Evolutionary conservation across 1,140 invertebrate genomes (phyloP).

Genomic region (Neodiprion pinetum): DNA sequence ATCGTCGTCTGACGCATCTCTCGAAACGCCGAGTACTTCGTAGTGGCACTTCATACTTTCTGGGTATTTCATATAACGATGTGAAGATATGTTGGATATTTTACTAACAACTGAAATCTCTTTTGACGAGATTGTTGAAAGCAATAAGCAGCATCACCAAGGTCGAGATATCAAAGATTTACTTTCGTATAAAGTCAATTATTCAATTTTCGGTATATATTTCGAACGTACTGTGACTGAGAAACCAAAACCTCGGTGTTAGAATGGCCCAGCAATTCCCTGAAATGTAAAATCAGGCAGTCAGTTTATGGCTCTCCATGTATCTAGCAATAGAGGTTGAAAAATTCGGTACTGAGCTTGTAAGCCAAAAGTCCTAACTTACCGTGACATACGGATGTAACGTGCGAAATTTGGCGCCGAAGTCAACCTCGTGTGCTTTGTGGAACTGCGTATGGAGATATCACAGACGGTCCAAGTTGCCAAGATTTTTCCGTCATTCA

Average conservation of each 20-base stretch:
- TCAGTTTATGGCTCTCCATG: background rate
- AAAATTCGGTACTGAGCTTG: background rate
- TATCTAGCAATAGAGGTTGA: background rate
- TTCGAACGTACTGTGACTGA: background rate
- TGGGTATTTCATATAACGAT: conserved; percentile 1
- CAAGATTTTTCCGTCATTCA: too few relatives aligned
- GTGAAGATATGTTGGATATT: conserved; percentile 38
- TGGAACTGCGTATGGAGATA: too few relatives aligned
- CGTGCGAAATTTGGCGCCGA: background rate
- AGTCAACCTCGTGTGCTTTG: background rate
- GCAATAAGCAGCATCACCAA: too few relatives aligned
- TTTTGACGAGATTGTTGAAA: too few relatives aligned
- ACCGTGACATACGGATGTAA: background rate
- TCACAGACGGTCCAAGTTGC: too few relatives aligned
- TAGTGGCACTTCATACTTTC: conserved; percentile 86
- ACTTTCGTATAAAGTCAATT: too few relatives aligned
- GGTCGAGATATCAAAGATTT: too few relatives aligned
- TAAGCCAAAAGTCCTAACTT: background rate
- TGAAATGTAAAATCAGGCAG: background rate
- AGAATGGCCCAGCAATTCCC: background rate
- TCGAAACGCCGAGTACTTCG: conserved; percentile 81
- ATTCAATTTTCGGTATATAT: background rate
- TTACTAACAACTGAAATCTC: background rate
- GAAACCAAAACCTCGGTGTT: background rate
- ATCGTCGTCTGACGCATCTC: conserved; percentile 78